These are phyloP conservation scores for Sclerurus mexicanus DNA, from an alignment of 2,113 vertebrate species.

Conservation along the genomic window DNA sequence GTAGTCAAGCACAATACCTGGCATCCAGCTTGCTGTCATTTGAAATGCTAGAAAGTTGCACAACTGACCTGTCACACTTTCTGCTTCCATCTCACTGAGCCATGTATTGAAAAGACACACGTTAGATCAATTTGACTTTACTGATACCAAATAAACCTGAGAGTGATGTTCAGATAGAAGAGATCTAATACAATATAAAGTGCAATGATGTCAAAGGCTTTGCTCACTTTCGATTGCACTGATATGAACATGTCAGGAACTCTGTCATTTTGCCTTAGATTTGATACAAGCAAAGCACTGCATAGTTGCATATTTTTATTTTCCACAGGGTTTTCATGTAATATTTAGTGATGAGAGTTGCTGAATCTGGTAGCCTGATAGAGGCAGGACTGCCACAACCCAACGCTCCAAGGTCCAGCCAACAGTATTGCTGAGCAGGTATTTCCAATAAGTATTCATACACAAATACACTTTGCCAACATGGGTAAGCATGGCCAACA, in stretches of 20 bases:
- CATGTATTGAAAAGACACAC: neutral
- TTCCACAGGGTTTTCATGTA: neutral
- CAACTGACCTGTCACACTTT: neutral
- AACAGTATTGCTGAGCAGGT: neutral
- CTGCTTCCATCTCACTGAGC: neutral
- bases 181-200: neutral
- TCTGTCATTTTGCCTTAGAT: neutral
- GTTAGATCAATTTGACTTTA: neutral
- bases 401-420: fast-evolving
- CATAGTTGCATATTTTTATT: neutral
- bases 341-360: neutral
- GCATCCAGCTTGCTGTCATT: neutral
- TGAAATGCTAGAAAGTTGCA: neutral
- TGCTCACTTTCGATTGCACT: neutral
- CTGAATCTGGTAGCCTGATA: neutral
- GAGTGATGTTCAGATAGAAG: neutral
- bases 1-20: neutral
- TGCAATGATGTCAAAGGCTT: neutral
- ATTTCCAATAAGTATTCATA: neutral
- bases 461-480: neutral
- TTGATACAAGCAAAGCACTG: neutral
- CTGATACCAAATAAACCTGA: neutral
- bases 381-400: neutral
- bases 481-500: fast-evolving
- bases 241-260: neutral